A percentile compares a stretch with the other conserved stretches of the same genome.
These are phyloP conservation scores for Drosophila mulleri DNA, from an alignment of 2,888 invertebrate genomes.

Conservation along the genomic window DNA sequence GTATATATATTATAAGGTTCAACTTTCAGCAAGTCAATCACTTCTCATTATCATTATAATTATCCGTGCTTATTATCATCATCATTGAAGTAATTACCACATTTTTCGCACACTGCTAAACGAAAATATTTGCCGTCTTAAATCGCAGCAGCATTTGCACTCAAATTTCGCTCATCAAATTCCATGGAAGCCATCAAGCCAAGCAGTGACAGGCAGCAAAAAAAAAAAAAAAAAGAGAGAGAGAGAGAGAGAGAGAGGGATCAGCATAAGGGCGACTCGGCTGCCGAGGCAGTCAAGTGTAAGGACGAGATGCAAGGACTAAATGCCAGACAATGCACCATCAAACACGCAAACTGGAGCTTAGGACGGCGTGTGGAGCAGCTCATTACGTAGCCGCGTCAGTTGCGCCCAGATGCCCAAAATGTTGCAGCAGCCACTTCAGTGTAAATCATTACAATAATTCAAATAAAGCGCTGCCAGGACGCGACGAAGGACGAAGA, in stretches of 20 bases:
- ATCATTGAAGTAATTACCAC: background rate
- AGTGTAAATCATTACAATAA: conserved; percentile 75
- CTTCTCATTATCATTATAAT: background rate
- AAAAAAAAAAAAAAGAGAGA: conserved; percentile 2
- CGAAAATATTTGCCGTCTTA: conserved; percentile 5
- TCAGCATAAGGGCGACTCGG: conserved; percentile 36
- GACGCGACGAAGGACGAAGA: conserved; percentile 21
- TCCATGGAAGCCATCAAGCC: conserved; percentile 32
- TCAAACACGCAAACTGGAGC: conserved; percentile 42
- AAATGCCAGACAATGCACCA: conserved; percentile 49
- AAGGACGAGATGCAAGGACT: conserved; percentile 19
- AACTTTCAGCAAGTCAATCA: too few species aligned
- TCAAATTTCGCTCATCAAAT: conserved; percentile 13
- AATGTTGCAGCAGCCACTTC: conserved; percentile 64
- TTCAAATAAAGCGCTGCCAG: conserved; percentile 61
- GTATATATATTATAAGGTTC: too few species aligned
- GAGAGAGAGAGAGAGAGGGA: conserved; percentile 26
- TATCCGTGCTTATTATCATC: background rate
- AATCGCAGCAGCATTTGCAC: conserved; percentile 18
- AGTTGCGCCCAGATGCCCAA: conserved; percentile 33
- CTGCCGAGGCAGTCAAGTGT: conserved; percentile 14
- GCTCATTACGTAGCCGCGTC: conserved; percentile 52
- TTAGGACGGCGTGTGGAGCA: conserved; percentile 18
- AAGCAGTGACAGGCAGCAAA: conserved; percentile 17
- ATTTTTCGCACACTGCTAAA: background rate